Evolutionary conservation across 2,888 invertebrate genomes (phyloP), one percentile per base, ranked within the genome.

Genomic region (Meliscaeva auricollis): DNA sequence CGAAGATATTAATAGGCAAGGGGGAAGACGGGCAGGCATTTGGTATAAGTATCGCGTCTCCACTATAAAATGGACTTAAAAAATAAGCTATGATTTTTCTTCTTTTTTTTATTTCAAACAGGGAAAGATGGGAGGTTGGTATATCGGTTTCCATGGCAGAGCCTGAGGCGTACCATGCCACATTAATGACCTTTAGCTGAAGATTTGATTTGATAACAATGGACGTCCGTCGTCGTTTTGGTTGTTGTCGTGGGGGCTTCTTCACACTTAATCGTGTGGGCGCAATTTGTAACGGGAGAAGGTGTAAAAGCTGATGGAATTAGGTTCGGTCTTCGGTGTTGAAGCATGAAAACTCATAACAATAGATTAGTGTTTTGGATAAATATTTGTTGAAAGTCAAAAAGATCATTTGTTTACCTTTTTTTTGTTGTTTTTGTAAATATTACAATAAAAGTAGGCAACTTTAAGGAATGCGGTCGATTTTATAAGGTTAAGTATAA

Each of bases 151-250:
- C 44, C 17, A 60, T 35, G 76, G 62, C 20, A 48, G 15, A 48
- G 54, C 60, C 54, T 52, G 20, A 58, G 73, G 70, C 83, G 38
- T 13, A 9, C 44, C 64, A 56, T 64, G 79, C 79, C 79, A n/a
- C n/a, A 46, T 82, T 64, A 74, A 79, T 83, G 83, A 83, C 83
- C 83, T 79, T 78, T 64, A 35, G 69, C 7, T 52, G 20, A 56
- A 75, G 70, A 84, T 74, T 74, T 70, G 70, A 75, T 44, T 38
- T 58, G 69, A 79, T 75, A 79, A 35, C 50, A 48, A 48, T 70
- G 41, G 30, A 20, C 22, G 35, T 38, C 30, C 32, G 30, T 9
- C 50, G 3, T 3, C 17, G 50, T 4, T 9, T 13, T 9, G 7
- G 17, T 9, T 7, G 17, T 46, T 35, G 26, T 44, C 44, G 44